Evolutionary conservation across 2,113 vertebrate species (phyloP).

Genomic region (Danionella cerebrum): DNA sequence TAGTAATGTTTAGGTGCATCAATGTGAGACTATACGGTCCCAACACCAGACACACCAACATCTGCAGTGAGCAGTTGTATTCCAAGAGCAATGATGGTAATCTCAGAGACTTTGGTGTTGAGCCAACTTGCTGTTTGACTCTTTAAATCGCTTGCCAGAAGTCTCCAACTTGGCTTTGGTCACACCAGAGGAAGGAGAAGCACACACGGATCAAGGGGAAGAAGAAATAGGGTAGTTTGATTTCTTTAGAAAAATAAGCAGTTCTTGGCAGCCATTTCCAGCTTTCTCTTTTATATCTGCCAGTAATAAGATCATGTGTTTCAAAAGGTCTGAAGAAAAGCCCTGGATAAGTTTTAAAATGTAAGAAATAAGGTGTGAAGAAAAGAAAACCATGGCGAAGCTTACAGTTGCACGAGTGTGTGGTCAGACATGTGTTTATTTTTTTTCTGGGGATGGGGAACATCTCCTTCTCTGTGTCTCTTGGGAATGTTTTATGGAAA

Average conservation of each 20-base stretch:
- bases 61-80: constrained; percentile 38
- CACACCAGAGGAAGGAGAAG: constrained; percentile 50
- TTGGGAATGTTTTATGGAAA: constrained; percentile 20
- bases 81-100: constrained; percentile 46
- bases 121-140: constrained; percentile 51
- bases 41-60: constrained; percentile 43
- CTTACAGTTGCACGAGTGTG: background rate
- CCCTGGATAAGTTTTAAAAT: background rate
- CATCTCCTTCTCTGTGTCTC: background rate
- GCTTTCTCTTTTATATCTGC: background rate
- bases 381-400: constrained; percentile 13
- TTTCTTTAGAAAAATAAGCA: constrained; percentile 39
- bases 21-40: constrained; percentile 22
- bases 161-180: constrained; percentile 43
- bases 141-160: constrained; percentile 54
- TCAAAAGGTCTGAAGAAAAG: constrained; percentile 2
- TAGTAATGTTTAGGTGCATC: constrained; percentile 3
- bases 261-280: constrained; percentile 10
- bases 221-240: constrained; percentile 29
- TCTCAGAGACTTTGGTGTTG: constrained; percentile 46
- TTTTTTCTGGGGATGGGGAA: constrained; percentile 4
- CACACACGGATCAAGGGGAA: constrained; percentile 47
- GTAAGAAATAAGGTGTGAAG: constrained; percentile 26
- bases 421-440: constrained; percentile 19
- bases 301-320: background rate